A percentile compares a stretch with the other conserved stretches of the same genome.
Evolutionary conservation across 2,113 vertebrate genomes (phyloP).

Genomic region (Vireo altiloquus): DNA sequence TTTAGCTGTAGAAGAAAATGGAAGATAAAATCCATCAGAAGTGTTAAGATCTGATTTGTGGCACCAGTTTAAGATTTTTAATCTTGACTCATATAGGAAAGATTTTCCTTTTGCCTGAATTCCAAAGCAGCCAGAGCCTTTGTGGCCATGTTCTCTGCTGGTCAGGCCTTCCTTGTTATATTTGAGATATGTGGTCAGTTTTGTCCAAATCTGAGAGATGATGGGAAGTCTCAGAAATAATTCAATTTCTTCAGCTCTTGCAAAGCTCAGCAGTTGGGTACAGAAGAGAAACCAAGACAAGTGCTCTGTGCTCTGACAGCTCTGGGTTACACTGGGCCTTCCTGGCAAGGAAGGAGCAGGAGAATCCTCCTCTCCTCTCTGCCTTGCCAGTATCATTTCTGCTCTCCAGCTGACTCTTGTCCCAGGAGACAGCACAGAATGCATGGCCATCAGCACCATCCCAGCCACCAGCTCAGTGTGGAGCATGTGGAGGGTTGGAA

Average conservation of each 20-base stretch:
- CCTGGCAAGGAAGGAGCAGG: neutral
- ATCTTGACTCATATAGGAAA: neutral
- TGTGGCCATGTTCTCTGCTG: neutral
- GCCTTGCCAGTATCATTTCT: neutral
- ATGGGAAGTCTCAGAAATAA: neutral
- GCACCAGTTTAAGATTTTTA: neutral
- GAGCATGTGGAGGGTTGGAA: neutral
- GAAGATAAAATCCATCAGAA: neutral
- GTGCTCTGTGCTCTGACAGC: neutral
- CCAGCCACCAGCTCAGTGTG: neutral
- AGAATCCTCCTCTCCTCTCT: neutral
- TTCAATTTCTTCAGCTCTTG: neutral
- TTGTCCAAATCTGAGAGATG: neutral
- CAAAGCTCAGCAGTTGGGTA: neutral
- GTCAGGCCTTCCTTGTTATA: neutral
- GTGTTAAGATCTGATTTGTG: neutral
- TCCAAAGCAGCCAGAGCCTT: neutral
- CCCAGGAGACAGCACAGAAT: neutral
- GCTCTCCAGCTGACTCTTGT: neutral
- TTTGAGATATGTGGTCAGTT: neutral
- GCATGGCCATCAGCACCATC: fast-evolving
- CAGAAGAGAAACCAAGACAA: neutral
- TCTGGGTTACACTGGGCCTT: neutral
- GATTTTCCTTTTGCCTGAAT: neutral
- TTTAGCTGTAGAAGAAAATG: neutral